Conservation (phyloP, 2,113 vertebrate species). For the Nerophis lumbriciformis region DNA sequence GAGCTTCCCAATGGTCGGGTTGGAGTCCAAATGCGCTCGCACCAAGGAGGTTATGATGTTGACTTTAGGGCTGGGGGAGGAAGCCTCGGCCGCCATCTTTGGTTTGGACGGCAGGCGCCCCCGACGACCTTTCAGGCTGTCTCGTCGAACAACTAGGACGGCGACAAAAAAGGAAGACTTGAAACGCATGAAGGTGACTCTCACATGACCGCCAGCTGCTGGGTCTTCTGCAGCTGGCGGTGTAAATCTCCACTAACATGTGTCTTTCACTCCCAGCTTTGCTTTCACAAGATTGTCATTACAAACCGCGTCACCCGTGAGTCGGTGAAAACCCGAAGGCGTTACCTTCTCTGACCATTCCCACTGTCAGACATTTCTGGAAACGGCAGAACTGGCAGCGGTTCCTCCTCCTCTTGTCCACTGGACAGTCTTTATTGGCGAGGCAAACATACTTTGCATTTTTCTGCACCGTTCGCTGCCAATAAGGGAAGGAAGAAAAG, state of each 20-base stretch:
- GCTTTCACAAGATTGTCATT: conserved; percentile 41
- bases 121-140: conserved; percentile 88
- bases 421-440: conserved; percentile 91
- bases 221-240: conserved; percentile 39
- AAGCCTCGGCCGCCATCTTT: conserved; percentile 71
- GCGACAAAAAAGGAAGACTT: conserved; percentile 5
- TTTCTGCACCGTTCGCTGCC: conserved; percentile 92
- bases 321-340: conserved; percentile 18
- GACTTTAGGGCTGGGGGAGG: conserved; percentile 62
- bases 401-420: conserved; percentile 92
- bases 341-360: conserved; percentile 97
- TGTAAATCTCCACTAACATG: conserved; percentile 35
- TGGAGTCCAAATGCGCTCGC: conserved; percentile 82
- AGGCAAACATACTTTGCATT: conserved; percentile 97
- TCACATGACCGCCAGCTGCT: conserved; percentile 21
- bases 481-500: conserved; percentile 17
- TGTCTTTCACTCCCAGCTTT: conserved; percentile 30
- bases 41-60: conserved; percentile 86
- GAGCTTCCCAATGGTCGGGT: conserved; percentile 79
- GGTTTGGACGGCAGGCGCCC: conserved; percentile 90
- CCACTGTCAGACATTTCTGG: conserved; percentile 93
- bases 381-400: conserved; percentile 96
- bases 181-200: conserved; percentile 8
- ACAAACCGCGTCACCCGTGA: conserved; percentile 1
- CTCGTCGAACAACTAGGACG: conserved; percentile 84